phyloP scores from a whole-genome alignment of 35 echinoderm and acorn worm genomes.

The Ophiothrix spiculata region DNA sequence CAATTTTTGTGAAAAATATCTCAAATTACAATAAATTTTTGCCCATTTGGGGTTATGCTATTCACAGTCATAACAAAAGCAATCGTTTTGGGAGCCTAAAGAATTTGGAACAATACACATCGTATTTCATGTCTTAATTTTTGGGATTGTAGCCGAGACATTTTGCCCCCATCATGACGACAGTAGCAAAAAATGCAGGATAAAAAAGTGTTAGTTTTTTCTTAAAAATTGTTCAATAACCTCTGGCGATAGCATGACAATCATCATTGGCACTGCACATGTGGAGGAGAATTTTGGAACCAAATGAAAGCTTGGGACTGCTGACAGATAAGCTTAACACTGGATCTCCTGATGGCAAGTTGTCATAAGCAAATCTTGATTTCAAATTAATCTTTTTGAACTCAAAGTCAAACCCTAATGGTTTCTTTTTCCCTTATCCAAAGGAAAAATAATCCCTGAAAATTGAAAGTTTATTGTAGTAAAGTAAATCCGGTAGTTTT shows the following conservation, averaged over 20 bases:
- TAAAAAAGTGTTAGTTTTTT: neutral
- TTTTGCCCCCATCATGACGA: neutral
- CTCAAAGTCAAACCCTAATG: neutral
- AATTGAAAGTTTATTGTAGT: neutral
- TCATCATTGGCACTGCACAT: neutral
- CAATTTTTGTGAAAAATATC: slow-evolving; percentile 9
- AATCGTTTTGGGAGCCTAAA: slow-evolving; percentile 3
- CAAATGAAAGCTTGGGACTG: neutral
- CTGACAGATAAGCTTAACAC: slow-evolving; percentile 1
- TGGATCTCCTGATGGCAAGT: neutral
- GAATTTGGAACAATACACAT: neutral
- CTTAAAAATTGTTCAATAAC: neutral
- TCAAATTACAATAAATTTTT: neutral
- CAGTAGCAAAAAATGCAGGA: no score
- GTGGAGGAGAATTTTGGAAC: neutral
- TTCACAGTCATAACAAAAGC: neutral
- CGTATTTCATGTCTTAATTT: slow-evolving; percentile 1
- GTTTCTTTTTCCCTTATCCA: neutral
- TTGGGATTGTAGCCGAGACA: neutral
- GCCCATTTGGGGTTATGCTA: neutral
- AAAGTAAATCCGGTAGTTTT: slow-evolving; percentile 5
- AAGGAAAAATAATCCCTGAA: slow-evolving; percentile 4
- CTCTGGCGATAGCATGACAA: neutral
- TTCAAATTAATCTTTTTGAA: slow-evolving; percentile 6
- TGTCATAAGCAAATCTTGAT: neutral